Evolutionary conservation across 2,113 vertebrate species (phyloP).

Genomic region (Odocoileus hemionus): DNA sequence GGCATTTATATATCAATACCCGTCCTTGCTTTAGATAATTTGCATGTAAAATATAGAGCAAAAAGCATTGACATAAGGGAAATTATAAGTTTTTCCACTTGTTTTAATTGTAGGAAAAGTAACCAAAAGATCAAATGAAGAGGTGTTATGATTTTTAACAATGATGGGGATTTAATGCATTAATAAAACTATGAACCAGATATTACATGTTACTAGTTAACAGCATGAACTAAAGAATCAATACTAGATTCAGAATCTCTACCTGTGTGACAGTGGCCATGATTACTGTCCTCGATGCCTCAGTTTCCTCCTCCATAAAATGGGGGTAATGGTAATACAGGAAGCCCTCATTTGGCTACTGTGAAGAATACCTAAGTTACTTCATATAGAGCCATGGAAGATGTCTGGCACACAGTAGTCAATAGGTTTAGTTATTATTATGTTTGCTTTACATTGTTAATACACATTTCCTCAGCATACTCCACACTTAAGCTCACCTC

Average conservation of each 20-base stretch:
- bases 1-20: background rate
- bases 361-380: background rate
- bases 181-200: background rate
- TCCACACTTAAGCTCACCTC: background rate
- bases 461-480: background rate
- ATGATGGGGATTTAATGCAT: background rate
- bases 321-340: background rate
- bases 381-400: background rate
- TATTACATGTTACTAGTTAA: background rate
- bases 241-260: background rate
- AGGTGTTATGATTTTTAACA: background rate
- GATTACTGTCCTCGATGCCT: background rate
- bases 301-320: background rate
- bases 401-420: background rate
- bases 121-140: background rate
- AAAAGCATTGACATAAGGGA: background rate
- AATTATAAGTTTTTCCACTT: background rate
- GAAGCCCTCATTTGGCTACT: background rate
- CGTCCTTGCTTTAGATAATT: background rate
- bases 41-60: background rate
- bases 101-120: background rate
- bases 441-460: background rate
- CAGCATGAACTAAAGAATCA: background rate
- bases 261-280: background rate
- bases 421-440: background rate